Base-by-base conservation (phyloP, 2,113 vertebrate species). In the Gambusia affinis region DNA sequence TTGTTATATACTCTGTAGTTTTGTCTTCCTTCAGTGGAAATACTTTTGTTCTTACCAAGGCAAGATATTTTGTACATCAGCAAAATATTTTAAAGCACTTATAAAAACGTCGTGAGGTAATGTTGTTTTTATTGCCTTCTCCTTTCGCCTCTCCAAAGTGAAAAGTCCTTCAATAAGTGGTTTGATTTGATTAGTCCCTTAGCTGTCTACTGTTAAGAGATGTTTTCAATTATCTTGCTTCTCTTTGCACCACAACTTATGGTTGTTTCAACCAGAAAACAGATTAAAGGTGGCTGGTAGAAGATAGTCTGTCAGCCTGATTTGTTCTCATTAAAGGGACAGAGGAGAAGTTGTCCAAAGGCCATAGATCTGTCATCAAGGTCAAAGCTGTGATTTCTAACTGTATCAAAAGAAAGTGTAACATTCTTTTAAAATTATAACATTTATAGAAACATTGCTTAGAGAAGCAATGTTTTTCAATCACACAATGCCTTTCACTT, bases 281-380 rank as follows among this genome's bases (percentile, higher is more conserved):
- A 74, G 72, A 80, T 85, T 84, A 62, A 70, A 63, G 47, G 44
- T 76, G 75, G 47, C 72, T 66, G 57, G 24, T 64, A 72, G 68
- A 62, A 82, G 67, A 77, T 81, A 4, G 64, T 51, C 67, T 63
- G 73, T 44, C 75, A 44, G 68, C 51, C 79, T 79, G 68, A 76
- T 85, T 86, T 73, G 64, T 82, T 77, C 64, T 63, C 71, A 86
- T 80, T 81, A 69, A 74, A 79, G 42, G 7, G 51, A 66, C 60
- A 60, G 72, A 76, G 28, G 47, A 33, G 68, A 37, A 37, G 35
- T 37, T 37, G 35, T 37, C 35, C 35, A 37, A 37, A 75, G 64
- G 67, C 54, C 75, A 30, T 24, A n/a, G 33, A 78, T 22, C 42
- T 7, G 28, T 31, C 68, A 70, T 7, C 22, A 37, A 28, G 31